These are phyloP conservation scores for Syngnathus typhle DNA, from an alignment of 2,113 vertebrate genomes.

Conservation along the genomic window DNA sequence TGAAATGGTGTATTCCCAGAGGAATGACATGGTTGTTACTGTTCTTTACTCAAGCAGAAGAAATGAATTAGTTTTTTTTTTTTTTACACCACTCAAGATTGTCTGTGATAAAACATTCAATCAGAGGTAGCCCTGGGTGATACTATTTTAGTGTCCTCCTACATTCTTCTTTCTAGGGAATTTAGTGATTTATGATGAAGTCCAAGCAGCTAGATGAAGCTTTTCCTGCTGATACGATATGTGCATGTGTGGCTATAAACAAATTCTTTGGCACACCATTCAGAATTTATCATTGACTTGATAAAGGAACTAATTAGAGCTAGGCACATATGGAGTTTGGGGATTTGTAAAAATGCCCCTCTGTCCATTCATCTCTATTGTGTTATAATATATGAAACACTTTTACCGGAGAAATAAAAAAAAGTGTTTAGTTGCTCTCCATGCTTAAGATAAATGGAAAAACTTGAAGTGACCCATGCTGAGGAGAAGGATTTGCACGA, in stretches of 20 bases:
- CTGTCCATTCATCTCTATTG: constrained; percentile 32
- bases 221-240: constrained; percentile 47
- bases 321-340: constrained; percentile 37
- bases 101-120: constrained; percentile 75
- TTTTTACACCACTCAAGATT: constrained; percentile 63
- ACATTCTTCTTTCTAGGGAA: constrained; percentile 62
- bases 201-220: constrained; percentile 45
- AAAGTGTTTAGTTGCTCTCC: constrained; percentile 24
- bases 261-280: constrained; percentile 39
- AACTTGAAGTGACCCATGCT: constrained; percentile 36
- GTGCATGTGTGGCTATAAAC: constrained; percentile 42
- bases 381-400: constrained; percentile 39
- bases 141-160: constrained; percentile 68
- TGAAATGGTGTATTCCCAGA: constrained; percentile 58
- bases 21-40: constrained; percentile 70
- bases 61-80: constrained; percentile 71
- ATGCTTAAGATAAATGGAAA: constrained; percentile 19
- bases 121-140: constrained; percentile 69
- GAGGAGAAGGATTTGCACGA: constrained; percentile 39
- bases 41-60: constrained; percentile 65
- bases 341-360: constrained; percentile 39
- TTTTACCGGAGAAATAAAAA: constrained; percentile 33
- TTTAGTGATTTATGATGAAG: constrained; percentile 66
- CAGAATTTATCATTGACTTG: constrained; percentile 46
- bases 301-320: constrained; percentile 54